Evolutionary conservation across 2,113 vertebrate genomes (phyloP), one percentile per base, ranked within the genome.

Genomic region (Ictalurus punctatus): DNA sequence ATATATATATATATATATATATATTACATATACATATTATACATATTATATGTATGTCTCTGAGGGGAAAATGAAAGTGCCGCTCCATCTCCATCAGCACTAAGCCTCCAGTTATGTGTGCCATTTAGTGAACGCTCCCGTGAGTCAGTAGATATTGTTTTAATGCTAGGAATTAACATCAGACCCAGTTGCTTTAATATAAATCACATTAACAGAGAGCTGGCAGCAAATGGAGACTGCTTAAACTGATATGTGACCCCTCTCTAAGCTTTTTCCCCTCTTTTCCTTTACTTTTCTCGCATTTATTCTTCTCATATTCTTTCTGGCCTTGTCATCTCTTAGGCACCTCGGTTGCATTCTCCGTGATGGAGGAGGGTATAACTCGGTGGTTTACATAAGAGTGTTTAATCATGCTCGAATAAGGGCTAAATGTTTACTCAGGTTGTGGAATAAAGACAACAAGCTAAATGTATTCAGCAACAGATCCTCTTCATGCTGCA

Each of bases 341-440:
- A 56, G 27, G 80, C 83, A 89, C 76, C 78, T 79, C 58, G 85
- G 86, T 79, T 69, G 34, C 80, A 69, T 87, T 85, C 79, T 84
- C 79, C 78, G 7, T 86, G 69, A 88, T 89, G 69, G 67, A 87
- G 82, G 27, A 65, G 59, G 27, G 84, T 88, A 84, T 88, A 88
- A 83, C 84, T 71, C 34, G 37, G 25, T 80, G 83, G 86, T 88
- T 90, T 91, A 91, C 58, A 76, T 88, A 90, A 88, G 90, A 88
- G 89, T 71, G 63, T 90, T 90, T 90, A 90, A 91, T 91, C 89
- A 91, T 13, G 87, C 84, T 88, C 56, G 81, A 90, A 89, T 88
- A 86, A 84, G 87, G 84, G 61, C 84, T 88, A 81, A 89, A 90
- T 90, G 87, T 91, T 91, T 91, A 88, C 78, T 86, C 48, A 76